A percentile compares a stretch with the other conserved stretches of the same genome.
These are phyloP conservation scores for Melanchra persicariae DNA, from an alignment of 2,888 invertebrate genomes.

Conservation along the genomic window DNA sequence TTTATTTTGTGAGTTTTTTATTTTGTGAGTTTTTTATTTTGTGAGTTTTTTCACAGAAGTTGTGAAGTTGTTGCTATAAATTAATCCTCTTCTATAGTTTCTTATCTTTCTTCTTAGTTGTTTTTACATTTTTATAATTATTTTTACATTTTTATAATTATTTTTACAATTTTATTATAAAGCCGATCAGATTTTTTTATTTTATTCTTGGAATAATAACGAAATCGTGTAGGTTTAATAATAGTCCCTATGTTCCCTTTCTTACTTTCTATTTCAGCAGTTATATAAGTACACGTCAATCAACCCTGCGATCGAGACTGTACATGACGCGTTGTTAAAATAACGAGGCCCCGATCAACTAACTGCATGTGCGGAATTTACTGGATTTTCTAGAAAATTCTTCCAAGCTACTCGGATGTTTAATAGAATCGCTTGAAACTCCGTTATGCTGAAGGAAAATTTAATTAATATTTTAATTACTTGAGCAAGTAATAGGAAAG, in stretches of 20 bases:
- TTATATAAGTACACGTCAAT: slow-evolving; percentile 35
- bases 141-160: no score
- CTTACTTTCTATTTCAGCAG: background rate
- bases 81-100: background rate
- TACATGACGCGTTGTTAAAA: slow-evolving; percentile 51
- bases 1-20: no score
- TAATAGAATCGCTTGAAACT: slow-evolving; percentile 50
- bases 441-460: slow-evolving; percentile 57
- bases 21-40: background rate
- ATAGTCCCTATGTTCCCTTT: no score
- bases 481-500: slow-evolving; percentile 48
- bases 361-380: slow-evolving; percentile 7
- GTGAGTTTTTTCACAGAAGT: background rate
- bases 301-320: slow-evolving; percentile 34
- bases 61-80: no score
- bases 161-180: no score
- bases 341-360: slow-evolving; percentile 43
- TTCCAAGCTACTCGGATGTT: slow-evolving; percentile 27
- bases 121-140: no score
- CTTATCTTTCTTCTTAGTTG: no score
- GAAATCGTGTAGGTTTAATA: background rate
- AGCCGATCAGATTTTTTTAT: no score
- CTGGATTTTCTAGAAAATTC: slow-evolving; percentile 30
- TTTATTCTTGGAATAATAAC: background rate
- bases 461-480: slow-evolving; percentile 64